Percentiles rank a stretch among this genome's conserved stretches.
Evolutionary conservation across 2,797 vertebrate genomes (phyloP).

Genomic region (Megalops cyprinoides): DNA sequence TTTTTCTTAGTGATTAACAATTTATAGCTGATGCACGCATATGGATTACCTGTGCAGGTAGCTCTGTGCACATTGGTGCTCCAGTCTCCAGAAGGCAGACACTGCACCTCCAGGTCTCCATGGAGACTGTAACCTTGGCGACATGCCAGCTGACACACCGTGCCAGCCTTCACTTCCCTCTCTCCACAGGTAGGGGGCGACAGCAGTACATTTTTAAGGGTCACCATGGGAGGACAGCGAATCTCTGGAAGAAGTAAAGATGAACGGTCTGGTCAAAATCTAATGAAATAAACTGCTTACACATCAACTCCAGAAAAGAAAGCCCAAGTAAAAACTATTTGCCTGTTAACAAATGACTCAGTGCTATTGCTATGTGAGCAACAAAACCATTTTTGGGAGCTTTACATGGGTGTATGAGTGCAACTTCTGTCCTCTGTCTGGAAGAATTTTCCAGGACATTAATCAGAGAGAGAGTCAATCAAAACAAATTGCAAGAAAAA

Average conservation of each 20-base stretch:
- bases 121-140: conserved; percentile 81
- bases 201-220: conserved; percentile 73
- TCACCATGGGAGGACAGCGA: conserved; percentile 76
- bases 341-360: neutral
- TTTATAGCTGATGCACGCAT: conserved; percentile 34
- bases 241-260: conserved; percentile 71
- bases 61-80: conserved; percentile 78
- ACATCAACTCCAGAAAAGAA: neutral
- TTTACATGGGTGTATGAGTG: too few species aligned
- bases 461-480: too few species aligned
- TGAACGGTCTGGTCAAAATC: conserved; percentile 10
- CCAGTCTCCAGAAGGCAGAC: conserved; percentile 86
- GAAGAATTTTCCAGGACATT: too few species aligned
- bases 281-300: neutral
- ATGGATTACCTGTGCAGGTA: conserved; percentile 82
- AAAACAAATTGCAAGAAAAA: too few species aligned
- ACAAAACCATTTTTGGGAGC: neutral
- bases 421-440: too few species aligned
- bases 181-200: conserved; percentile 81
- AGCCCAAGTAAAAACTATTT: neutral
- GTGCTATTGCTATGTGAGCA: neutral
- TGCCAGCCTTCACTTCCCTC: conserved; percentile 72
- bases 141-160: conserved; percentile 83
- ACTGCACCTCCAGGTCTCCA: conserved; percentile 79
- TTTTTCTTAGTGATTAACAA: too few species aligned